Conservation (phyloP, 2,113 vertebrate species). For the Psilopsiagon aurifrons region DNA sequence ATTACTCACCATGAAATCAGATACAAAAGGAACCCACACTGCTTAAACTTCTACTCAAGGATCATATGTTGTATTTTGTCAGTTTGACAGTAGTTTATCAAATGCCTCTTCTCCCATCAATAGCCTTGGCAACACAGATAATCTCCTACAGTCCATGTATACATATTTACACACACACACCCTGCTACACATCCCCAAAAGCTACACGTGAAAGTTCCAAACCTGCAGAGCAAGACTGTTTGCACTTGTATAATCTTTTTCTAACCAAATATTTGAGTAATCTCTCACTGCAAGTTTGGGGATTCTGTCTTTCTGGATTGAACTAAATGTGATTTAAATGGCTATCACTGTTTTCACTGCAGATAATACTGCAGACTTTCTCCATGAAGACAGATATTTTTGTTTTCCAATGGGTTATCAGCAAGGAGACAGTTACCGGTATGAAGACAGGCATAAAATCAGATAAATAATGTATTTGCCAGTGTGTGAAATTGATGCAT, state of each 20-base stretch:
- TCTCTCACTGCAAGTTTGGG: neutral
- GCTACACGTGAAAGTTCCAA: neutral
- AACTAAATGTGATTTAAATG: neutral
- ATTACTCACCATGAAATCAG: neutral
- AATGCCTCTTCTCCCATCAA: neutral
- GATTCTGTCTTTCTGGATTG: neutral
- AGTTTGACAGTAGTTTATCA: neutral
- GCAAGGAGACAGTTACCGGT: neutral
- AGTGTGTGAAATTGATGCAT: neutral
- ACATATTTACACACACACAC: neutral
- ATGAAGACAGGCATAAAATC: neutral
- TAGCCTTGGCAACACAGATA: neutral
- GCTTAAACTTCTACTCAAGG: neutral
- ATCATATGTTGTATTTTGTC: neutral
- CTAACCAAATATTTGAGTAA: neutral
- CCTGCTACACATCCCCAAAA: neutral
- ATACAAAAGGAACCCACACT: neutral
- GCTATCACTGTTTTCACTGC: neutral
- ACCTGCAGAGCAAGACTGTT: neutral
- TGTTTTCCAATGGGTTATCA: neutral
- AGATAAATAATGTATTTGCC: neutral
- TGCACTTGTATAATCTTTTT: neutral
- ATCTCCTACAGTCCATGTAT: neutral
- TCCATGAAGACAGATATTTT: neutral
- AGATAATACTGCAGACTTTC: neutral